Evolutionary conservation across 2,797 vertebrate species (phyloP), one percentile per base, ranked within the genome.

Genomic region (Anas georgica): DNA sequence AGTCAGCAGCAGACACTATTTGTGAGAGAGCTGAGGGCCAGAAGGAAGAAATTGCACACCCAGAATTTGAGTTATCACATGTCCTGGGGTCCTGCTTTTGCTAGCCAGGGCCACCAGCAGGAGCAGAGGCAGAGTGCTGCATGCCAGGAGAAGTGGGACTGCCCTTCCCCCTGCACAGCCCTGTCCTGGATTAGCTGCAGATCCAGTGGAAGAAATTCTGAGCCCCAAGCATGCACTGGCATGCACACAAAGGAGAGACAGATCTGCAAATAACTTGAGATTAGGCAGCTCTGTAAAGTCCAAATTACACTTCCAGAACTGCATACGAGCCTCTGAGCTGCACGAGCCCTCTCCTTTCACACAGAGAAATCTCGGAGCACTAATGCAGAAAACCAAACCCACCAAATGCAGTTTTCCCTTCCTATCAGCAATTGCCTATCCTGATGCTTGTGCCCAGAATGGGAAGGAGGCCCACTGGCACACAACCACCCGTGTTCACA

Each of bases 261-360:
- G 14, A 26, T 59, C 63, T 60, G 43, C 54, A 81, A 76, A 48
- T 35, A 83, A 63, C 14, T 58, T 63, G 39, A 56, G 26, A 60
- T 29, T 70, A 45, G n/a, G 48, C 28, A 56, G 28, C 52, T 75
- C 72, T 87, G 12, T 28, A 12, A 86, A 81, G 29, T 37, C 52
- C 74, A 76, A 73, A 66, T 63, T 86, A 56, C 8, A 39, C 29
- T 90, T 77, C 28, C 67, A 81, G 62, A 66, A 23, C 67, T 84
- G 18, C 33, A 45, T 16, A 33, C 0, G 0, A 48, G 28, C 50
- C 39, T 26, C n/a, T 29, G 46, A 91, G 43, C 8, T 23, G 25
- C 29, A 14, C 7, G 56, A 2, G 0, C 4, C 31, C 7, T 31
- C 29, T 77, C 39, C 33, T 9, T 59, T 79, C 5, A 1, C 25